Evolutionary conservation across 2,888 invertebrate genomes (phyloP), one percentile per base, ranked within the genome.

Genomic region (Drosophila anceps): DNA sequence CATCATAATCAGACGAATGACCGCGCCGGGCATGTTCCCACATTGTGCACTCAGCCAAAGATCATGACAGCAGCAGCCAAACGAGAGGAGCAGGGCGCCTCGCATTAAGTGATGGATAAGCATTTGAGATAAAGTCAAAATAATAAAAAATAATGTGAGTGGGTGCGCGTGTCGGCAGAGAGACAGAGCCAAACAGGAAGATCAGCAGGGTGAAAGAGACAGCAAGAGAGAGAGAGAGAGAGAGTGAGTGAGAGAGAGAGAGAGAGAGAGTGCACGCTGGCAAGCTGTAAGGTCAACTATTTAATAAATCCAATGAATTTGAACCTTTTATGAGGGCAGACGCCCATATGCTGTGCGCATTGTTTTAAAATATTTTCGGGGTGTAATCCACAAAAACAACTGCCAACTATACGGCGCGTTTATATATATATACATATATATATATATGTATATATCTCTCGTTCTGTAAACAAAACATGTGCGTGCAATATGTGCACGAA

Each of bases 71-170:
- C 29, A 31, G 46, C 44, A 54, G 29, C 31, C 18, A 6, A 24
- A 50, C 12, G 59, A 59, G 65, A 43, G 33, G 18, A 10, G 8
- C 15, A 39, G 54, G 12, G 54, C 29, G 54, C 24, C 51, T 27
- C 13, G 72, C 68, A 72, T 81, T 81, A 80, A 80, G 70, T 73
- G 78, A 67, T 76, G 82, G 84, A 84, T 84, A 79, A 85, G 82
- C 82, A 84, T 81, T 71, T 65, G 71, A 73, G 76, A 87, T 87
- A 79, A 74, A 87, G 87, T 86, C 87, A 85, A 86, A 86, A 86
- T 84, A 86, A 85, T 87, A 84, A 86, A 86, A 86, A 81, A 81
- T 85, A 73, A 87, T 82, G 78, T 57, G 79, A 63, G 54, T 62
- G 62, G 66, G 51, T 76, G 75, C 78, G 77, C 77, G 77, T 77